Evolutionary conservation across 2,797 vertebrate genomes (phyloP).

Genomic region (Hyperoplus lanceolatus): DNA sequence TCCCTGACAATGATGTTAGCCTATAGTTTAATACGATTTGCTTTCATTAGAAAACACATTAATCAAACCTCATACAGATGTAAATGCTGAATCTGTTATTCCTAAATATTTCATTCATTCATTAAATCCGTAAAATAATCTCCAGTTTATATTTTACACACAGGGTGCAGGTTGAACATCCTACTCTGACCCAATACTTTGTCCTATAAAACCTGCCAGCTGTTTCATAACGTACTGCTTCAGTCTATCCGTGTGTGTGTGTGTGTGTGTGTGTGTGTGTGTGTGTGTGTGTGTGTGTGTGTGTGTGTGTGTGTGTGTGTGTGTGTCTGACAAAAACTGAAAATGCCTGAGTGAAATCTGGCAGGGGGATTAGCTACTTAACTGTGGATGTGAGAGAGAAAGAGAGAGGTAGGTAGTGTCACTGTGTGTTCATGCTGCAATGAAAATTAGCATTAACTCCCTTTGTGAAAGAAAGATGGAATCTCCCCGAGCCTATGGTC

Average conservation of each 20-base stretch:
- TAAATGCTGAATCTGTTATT: not conserved
- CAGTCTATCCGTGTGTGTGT: not conserved
- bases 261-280: not conserved
- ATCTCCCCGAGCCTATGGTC: too few relatives aligned
- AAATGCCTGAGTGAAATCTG: conserved; percentile 38
- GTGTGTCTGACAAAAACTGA: conserved; percentile 1
- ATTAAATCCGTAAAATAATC: too few relatives aligned
- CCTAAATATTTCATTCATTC: too few relatives aligned
- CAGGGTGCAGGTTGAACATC: not conserved
- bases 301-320: conserved; percentile 3
- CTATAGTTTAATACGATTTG: too few relatives aligned
- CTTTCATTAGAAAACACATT: not conserved
- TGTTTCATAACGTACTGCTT: conserved; percentile 37
- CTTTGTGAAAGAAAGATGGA: not conserved
- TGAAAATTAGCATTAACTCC: conserved; percentile 5
- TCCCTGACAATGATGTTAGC: too few relatives aligned
- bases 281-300: not conserved
- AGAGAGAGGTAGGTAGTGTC: not conserved
- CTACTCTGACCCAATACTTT: conserved; percentile 43
- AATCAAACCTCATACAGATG: not conserved
- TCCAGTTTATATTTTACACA: not conserved
- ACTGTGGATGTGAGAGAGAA: not conserved
- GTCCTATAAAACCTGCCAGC: conserved; percentile 47
- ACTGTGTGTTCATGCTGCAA: not conserved
- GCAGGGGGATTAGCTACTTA: conserved; percentile 36